Conservation (phyloP, 2,797 vertebrate species). For the Phalloptychus januarius region DNA sequence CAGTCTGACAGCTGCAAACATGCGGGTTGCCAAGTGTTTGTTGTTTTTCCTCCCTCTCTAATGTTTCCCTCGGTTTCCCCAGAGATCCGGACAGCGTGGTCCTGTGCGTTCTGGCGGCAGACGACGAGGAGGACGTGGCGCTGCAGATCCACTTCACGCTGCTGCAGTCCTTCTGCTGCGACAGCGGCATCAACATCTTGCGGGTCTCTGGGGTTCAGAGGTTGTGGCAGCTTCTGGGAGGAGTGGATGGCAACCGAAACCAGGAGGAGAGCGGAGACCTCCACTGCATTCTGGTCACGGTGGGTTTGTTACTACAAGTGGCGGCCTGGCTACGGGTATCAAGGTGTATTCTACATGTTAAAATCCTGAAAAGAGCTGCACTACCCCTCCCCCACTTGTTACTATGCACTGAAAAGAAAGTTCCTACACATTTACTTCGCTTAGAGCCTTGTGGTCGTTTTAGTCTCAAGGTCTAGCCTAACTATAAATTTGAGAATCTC, state of each 20-base stretch:
- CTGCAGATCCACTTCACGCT: conserved; percentile 96
- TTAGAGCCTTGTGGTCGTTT: not conserved
- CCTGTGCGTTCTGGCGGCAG: conserved; percentile 87
- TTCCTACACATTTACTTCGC: not conserved
- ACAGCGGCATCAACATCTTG: conserved; percentile 90
- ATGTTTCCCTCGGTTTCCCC: conserved; percentile 14
- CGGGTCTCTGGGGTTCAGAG: conserved; percentile 86
- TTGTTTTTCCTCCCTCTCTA: not conserved
- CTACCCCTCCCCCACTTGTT: not conserved
- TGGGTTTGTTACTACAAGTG: conserved; percentile 65
- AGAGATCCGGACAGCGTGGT: conserved; percentile 94
- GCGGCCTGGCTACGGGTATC: not conserved
- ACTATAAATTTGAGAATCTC: not conserved
- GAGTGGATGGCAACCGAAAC: conserved; percentile 67
- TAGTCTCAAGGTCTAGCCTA: not conserved
- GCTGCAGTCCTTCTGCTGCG: conserved; percentile 92
- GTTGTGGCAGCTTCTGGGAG: conserved; percentile 81
- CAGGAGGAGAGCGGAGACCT: conserved; percentile 84
- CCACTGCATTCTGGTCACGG: conserved; percentile 93
- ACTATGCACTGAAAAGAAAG: not conserved
- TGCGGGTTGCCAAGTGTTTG: not conserved
- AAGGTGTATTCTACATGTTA: not conserved
- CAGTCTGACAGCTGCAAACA: not conserved
- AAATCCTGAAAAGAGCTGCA: not conserved
- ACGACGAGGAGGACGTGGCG: conserved; percentile 86